Base-by-base conservation (phyloP, 2,888 invertebrate genomes). In the Lasioglossum marginatum region DNA sequence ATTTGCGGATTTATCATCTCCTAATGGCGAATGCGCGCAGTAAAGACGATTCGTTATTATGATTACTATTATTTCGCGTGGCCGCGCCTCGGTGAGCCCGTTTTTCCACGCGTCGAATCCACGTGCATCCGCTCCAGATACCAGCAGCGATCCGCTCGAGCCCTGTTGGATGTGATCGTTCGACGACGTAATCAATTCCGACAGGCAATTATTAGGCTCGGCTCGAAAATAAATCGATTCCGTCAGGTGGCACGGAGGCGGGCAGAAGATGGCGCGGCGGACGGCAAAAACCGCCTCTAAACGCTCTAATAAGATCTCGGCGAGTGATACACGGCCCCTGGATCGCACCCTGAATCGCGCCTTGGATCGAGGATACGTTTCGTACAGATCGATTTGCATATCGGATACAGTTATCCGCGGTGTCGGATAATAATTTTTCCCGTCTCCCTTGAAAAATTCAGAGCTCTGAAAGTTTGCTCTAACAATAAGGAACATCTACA, bases 341-440 rank as follows among this genome's bases (percentile, higher is more conserved):
- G 27, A 63, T 63, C 60, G 60, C 60, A 31, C 27, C 1, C 31
- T 4, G 60, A 14, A 63, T 63, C 60, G 60, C 60, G 60, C 27
- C 27, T 27, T 6, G 16, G 52, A 86, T 82, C 80, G 76, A 85
- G 89, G 84, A 89, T 86, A 83, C 68, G 79, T 77, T 70, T 76
- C 77, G 43, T 77, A 48, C 70, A 76, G 83, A 86, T 90, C 89
- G 88, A 89, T 90, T 89, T 82, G 86, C 88, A 81, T 70, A 83
- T 88, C 52, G 80, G 78, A 34, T 63, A 72, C 77, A 52, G 52
- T 52, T 52, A 52, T 52, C 8, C 23, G 23, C 23, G 23, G 3
- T 52, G 10, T 23, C 43, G 12, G 43, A 43, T 43, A 43, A 43
- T 43, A 14, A 43, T 43, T 12, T 43, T 43, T 12, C 43, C 12